phyloP scores from a whole-genome alignment of 2,797 vertebrate species.

The Knipowitschia caucasica region DNA sequence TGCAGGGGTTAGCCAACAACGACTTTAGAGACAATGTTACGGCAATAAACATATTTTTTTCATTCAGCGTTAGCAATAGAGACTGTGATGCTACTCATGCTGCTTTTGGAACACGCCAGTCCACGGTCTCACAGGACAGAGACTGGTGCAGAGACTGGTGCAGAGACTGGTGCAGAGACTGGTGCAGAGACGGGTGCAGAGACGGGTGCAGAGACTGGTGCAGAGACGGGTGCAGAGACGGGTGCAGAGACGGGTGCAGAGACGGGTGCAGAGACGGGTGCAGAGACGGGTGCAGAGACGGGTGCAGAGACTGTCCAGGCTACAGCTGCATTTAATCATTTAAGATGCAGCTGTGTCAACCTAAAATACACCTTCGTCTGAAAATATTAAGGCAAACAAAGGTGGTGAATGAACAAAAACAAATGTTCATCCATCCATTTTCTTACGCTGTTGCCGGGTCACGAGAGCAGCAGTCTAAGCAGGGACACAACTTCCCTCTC shows the following conservation, averaged over 20 bases:
- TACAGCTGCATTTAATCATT: background rate
- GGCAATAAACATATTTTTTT: constrained; percentile 37
- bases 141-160: constrained; percentile 11
- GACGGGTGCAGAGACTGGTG: constrained; percentile 11
- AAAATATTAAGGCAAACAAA: background rate
- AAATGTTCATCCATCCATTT: too few species aligned
- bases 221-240: constrained; percentile 14
- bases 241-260: constrained; percentile 14
- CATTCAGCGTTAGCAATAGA: constrained; percentile 41
- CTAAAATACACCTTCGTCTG: background rate
- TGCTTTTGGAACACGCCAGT: constrained; percentile 26
- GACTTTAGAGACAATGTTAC: constrained; percentile 54
- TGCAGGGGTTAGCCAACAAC: constrained; percentile 1
- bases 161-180: constrained; percentile 12
- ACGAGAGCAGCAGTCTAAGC: too few species aligned
- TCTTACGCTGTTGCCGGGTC: too few species aligned
- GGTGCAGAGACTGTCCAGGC: constrained; percentile 10
- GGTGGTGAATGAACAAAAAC: too few species aligned
- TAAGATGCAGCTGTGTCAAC: background rate
- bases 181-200: too few species aligned
- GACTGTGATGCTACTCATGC: constrained; percentile 50
- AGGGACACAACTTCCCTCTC: too few species aligned
- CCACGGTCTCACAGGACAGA: too few species aligned
- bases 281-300: constrained; percentile 13
- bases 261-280: constrained; percentile 17